Evolutionary conservation across 2,888 invertebrate genomes (phyloP).

Genomic region (Meganola albula): DNA sequence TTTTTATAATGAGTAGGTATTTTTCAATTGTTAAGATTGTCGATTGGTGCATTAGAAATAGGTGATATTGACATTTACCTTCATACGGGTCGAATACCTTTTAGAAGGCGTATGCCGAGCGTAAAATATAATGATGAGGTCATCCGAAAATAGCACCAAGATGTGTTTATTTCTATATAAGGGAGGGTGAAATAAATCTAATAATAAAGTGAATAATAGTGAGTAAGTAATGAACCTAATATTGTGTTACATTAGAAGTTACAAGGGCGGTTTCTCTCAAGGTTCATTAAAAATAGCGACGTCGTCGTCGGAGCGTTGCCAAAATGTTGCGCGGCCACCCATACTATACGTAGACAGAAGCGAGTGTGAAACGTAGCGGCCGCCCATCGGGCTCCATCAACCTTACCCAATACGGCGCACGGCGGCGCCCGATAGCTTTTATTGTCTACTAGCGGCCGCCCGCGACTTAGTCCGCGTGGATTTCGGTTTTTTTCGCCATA

Average conservation of each 20-base stretch:
- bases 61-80: constrained; percentile 58
- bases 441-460: constrained; percentile 13
- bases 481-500: no score
- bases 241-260: constrained; percentile 47
- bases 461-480: no score
- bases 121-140: constrained; percentile 52
- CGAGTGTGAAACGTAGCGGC: constrained; percentile 33
- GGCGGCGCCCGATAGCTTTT: constrained; percentile 16
- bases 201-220: constrained; percentile 34
- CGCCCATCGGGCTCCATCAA: constrained; percentile 41
- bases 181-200: constrained; percentile 39
- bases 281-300: constrained; percentile 71
- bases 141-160: constrained; percentile 50
- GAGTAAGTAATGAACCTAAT: constrained; percentile 38
- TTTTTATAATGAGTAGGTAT: no score
- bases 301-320: constrained; percentile 65
- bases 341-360: constrained; percentile 50
- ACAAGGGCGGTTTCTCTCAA: constrained; percentile 74
- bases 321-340: constrained; percentile 62
- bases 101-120: constrained; percentile 42
- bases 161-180: constrained; percentile 39
- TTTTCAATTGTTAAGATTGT: no score
- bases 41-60: no score
- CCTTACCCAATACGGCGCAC: constrained; percentile 52
- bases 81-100: constrained; percentile 42